Evolutionary conservation across 2,888 invertebrate genomes (phyloP).

Genomic region (Chironomus riparius): DNA sequence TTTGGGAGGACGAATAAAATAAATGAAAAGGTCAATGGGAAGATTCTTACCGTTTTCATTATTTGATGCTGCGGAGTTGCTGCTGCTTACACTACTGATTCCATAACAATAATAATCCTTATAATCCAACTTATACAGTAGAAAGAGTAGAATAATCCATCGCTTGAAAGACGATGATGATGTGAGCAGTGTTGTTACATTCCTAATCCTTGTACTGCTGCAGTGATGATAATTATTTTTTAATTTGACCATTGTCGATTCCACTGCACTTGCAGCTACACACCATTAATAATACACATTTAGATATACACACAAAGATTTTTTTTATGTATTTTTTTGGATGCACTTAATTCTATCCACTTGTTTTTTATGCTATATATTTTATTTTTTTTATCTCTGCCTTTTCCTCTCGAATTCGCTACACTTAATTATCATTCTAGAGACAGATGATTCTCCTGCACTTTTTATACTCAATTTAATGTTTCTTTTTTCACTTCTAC

Average conservation of each 20-base stretch:
- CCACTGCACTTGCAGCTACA: background rate
- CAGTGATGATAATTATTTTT: constrained; percentile 22
- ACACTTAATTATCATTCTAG: background rate
- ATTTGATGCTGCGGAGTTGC: constrained; percentile 17
- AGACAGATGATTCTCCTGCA: background rate
- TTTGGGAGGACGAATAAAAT: background rate
- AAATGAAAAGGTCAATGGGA: background rate
- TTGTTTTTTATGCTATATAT: background rate
- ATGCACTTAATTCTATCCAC: background rate
- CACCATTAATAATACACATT: background rate
- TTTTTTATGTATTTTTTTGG: no score
- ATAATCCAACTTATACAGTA: constrained; percentile 27
- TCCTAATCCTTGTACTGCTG: constrained; percentile 6
- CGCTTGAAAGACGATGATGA: background rate
- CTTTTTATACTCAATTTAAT: background rate
- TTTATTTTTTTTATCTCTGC: background rate
- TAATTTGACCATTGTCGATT: constrained; percentile 20
- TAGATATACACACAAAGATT: background rate
- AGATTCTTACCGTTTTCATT: constrained; percentile 25
- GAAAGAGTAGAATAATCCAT: constrained; percentile 25
- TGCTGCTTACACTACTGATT: constrained; percentile 9
- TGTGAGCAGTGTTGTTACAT: constrained; percentile 1
- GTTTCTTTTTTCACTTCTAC: background rate
- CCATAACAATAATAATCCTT: constrained; percentile 28
- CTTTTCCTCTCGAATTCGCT: background rate